These are phyloP conservation scores for Capitulum mitella DNA, from an alignment of 2,888 invertebrate species.

Conservation along the genomic window DNA sequence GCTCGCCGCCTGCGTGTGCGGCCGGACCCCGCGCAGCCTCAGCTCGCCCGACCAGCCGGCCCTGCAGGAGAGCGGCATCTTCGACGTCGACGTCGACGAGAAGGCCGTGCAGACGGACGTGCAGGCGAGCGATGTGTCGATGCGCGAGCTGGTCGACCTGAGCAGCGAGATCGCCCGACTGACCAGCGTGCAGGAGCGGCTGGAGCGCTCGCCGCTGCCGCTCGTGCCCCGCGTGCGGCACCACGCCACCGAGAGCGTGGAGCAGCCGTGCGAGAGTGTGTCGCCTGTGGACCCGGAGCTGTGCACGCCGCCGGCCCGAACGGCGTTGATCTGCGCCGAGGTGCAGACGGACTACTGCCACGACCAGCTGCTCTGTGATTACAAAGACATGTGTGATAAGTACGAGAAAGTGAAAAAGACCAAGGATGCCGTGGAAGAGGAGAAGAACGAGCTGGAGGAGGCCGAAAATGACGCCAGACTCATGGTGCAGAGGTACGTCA, in stretches of 20 bases:
- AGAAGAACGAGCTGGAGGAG: constrained; percentile 23
- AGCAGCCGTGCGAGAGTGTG: not conserved
- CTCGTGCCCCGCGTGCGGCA: not conserved
- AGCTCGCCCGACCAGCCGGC: constrained; percentile 15
- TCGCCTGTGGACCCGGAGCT: not conserved
- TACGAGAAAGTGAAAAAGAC: not conserved
- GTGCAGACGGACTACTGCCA: constrained; percentile 13
- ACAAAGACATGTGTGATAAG: not conserved
- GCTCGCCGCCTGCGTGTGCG: not conserved
- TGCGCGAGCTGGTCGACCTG: constrained; percentile 24
- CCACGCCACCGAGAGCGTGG: not conserved
- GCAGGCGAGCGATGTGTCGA: constrained; percentile 21
- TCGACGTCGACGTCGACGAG: constrained; percentile 29
- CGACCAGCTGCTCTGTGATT: constrained; percentile 20
- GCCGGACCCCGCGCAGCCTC: not conserved
- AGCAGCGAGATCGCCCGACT: constrained; percentile 21
- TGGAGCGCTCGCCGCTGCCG: constrained; percentile 1
- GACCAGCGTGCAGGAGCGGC: constrained; percentile 5
- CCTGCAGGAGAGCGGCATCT: constrained; percentile 37
- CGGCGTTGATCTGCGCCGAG: not conserved
- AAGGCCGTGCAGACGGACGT: constrained; percentile 23
- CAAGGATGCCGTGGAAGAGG: not conserved
- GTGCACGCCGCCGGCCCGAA: not conserved
- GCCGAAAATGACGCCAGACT: constrained; percentile 26
- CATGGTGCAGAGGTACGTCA: constrained; percentile 19